Base-by-base conservation (phyloP, 2,113 vertebrate species). In the Solea senegalensis region DNA sequence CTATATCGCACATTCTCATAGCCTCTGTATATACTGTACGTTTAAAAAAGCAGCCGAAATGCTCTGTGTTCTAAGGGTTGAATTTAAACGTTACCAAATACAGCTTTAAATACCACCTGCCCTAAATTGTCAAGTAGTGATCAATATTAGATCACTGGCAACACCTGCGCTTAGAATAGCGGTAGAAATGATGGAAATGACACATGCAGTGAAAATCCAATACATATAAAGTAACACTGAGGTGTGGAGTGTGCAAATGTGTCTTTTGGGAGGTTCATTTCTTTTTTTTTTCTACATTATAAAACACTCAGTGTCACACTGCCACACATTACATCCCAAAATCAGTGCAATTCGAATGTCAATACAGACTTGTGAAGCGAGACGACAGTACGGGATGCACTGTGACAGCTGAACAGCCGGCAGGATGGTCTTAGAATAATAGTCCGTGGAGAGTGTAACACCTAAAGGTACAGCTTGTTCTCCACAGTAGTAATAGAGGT, bases 321-420 rank as follows among this genome's bases (percentile, higher is more conserved):
- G 41, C 45, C 57, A 51, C 34, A 44, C 55, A 56, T 10, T 21
- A 13, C 1, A 27, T 5, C 39, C 16, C 14, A 7, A 52, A 51
- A 69, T 61, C 71, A 62, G 16, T 46, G 52, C 28, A 65, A 51
- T 69, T 9, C 55, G 50, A 65, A 46, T 67, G 51, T 71, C 48
- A 53, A 68, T 67, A 9, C 57, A 57, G 45, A 46, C 65, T 46
- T 74, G 76, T 41, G 16, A 49, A 40, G 27, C n/a, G 26, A 8
- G n/a, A 57, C 44, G 39, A 58, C 8, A 61, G 59, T 61, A 65
- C 61, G 45, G 21, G 65, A 63, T 13, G 26, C 58, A n/a, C 1
- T 46, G 58, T 51, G 71, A 71, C 69, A 74, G 54, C 58, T 34
- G 10, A 72, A 39, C 53, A 76, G 81, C 50, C 71, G 55, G 10